Conservation (phyloP, 53 echinoderm and acorn worm genomes). For the Stichopus horrens region DNA sequence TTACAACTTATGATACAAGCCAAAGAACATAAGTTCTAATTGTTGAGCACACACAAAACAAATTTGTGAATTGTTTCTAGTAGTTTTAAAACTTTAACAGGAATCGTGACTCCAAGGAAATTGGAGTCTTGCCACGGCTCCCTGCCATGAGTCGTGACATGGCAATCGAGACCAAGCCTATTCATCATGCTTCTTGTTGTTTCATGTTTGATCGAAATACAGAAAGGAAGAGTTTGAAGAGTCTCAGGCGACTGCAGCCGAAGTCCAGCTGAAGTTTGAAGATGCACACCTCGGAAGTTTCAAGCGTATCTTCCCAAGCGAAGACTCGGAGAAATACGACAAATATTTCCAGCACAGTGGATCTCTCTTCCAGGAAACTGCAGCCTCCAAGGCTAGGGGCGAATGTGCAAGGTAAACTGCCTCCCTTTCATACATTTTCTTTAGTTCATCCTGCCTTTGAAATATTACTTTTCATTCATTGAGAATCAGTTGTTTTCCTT, state of each 20-base stretch:
- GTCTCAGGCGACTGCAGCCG: constrained; percentile 69
- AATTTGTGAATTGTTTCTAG: no score
- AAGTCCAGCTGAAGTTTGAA: constrained; percentile 81
- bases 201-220: not conserved
- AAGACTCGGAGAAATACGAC: constrained; percentile 85
- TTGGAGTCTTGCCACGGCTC: no score
- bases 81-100: no score
- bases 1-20: no score
- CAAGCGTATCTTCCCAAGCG: constrained; percentile 82
- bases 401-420: constrained; percentile 85
- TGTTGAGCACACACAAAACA: no score
- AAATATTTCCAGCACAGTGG: constrained; percentile 98
- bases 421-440: not conserved
- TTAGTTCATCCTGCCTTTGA: not conserved
- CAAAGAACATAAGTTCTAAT: no score
- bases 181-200: not conserved
- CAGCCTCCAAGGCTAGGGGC: constrained; percentile 96
- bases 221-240: constrained; percentile 95
- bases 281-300: constrained; percentile 79
- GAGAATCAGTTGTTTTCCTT: no score
- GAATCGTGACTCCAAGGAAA: no score
- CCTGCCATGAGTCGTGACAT: no score
- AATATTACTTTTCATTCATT: no score
- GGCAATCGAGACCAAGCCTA: no score
- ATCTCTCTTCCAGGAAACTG: constrained; percentile 94